These are phyloP conservation scores for Odocoileus hemionus DNA, from an alignment of 2,113 vertebrate species.

Conservation along the genomic window DNA sequence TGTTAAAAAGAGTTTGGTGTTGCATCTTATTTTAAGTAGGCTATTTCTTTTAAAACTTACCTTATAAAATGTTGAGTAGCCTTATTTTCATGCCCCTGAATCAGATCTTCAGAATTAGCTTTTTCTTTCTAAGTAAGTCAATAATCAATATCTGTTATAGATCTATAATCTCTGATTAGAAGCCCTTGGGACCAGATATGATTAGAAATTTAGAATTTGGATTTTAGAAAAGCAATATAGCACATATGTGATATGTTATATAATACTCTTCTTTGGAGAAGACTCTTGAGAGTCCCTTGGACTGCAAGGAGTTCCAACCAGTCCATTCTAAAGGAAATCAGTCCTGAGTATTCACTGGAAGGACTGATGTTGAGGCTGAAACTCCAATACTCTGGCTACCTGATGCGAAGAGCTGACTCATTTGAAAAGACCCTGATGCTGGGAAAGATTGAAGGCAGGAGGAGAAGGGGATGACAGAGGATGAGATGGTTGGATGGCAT, in stretches of 20 bases:
- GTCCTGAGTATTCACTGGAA: neutral
- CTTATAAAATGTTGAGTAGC: neutral
- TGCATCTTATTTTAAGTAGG: neutral
- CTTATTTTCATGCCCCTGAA: neutral
- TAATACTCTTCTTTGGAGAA: neutral
- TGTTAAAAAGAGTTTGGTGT: neutral
- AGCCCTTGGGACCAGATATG: neutral
- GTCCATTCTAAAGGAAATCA: neutral
- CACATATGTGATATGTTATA: neutral
- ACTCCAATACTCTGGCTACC: neutral
- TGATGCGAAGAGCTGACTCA: neutral
- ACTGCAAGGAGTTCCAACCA: neutral
- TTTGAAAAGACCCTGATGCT: neutral
- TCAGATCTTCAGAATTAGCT: neutral
- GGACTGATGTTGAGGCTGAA: neutral
- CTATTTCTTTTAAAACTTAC: neutral
- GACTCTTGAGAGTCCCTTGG: neutral
- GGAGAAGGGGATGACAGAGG: neutral
- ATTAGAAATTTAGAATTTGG: conserved; percentile 25
- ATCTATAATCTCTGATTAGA: neutral
- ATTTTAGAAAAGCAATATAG: neutral
- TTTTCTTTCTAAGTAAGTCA: too few relatives aligned
- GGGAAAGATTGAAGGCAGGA: neutral
- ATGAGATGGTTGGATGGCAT: neutral
- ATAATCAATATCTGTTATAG: neutral